phyloP scores from a whole-genome alignment of 2,888 invertebrate species.

The Aphelenchoides bicaudatus region DNA sequence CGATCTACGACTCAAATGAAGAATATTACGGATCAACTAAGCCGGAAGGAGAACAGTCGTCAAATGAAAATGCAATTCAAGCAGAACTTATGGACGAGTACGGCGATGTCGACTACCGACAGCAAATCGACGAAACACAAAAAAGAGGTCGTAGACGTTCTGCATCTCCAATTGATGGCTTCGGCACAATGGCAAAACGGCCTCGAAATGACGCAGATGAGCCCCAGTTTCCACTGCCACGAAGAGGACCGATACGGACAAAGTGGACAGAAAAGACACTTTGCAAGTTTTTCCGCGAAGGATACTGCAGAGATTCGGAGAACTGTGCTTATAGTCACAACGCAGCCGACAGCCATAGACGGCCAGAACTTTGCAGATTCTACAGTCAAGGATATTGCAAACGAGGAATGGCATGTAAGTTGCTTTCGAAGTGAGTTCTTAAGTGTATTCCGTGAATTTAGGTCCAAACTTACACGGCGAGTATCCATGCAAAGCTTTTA shows the following conservation, averaged over 20 bases:
- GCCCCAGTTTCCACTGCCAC: constrained; percentile 17
- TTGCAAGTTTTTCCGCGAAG: constrained; percentile 61
- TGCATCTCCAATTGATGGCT: constrained; percentile 23
- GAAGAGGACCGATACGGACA: constrained; percentile 13
- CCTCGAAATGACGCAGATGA: constrained; percentile 16
- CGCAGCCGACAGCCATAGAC: constrained; percentile 50
- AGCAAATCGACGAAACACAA: not conserved
- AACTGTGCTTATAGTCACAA: constrained; percentile 56
- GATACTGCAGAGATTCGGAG: constrained; percentile 59
- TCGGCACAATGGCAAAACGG: constrained; percentile 16
- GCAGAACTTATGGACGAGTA: constrained; percentile 3
- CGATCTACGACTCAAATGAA: constrained; percentile 23
- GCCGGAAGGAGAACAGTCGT: constrained; percentile 3
- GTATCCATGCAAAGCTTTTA: constrained; percentile 55
- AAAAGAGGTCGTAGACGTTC: constrained; percentile 18
- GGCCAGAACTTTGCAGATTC: constrained; percentile 57
- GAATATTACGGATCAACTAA: constrained; percentile 23
- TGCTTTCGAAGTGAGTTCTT: constrained; percentile 31
- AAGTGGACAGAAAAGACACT: constrained; percentile 38
- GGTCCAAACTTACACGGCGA: constrained; percentile 58
- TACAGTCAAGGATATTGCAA: constrained; percentile 59
- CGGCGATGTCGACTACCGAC: constrained; percentile 10
- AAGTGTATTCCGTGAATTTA: too few relatives aligned
- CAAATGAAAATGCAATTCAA: not conserved
- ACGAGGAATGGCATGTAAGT: constrained; percentile 38